These are phyloP conservation scores for Idaea biselata DNA, from an alignment of 2,888 invertebrate genomes.

Conservation along the genomic window DNA sequence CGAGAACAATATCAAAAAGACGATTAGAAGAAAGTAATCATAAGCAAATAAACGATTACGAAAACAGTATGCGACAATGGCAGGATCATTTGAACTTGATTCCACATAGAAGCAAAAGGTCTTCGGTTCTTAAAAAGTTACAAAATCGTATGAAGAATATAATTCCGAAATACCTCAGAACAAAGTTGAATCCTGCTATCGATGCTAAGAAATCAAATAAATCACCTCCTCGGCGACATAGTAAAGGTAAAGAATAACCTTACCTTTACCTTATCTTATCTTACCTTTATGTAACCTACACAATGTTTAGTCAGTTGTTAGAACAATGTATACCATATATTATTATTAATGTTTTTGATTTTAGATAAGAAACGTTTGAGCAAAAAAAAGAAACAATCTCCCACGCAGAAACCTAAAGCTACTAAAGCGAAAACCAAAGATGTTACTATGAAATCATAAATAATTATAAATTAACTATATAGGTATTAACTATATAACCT, in stretches of 20 bases:
- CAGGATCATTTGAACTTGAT: conserved; percentile 45
- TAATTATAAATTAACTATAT: not conserved
- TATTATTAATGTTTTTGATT: not conserved
- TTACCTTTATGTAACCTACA: not conserved
- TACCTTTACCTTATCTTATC: no score
- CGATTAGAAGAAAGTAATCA: conserved; percentile 41
- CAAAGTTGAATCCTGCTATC: conserved; percentile 49
- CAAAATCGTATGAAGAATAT: conserved; percentile 53
- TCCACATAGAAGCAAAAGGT: conserved; percentile 42
- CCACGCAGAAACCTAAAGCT: not conserved
- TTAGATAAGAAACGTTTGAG: conserved; percentile 4
- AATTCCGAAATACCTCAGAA: conserved; percentile 56
- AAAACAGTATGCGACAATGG: conserved; percentile 54
- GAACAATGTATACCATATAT: no score
- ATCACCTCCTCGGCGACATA: not conserved
- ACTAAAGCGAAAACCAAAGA: not conserved
- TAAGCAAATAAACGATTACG: conserved; percentile 42
- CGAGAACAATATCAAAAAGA: conserved; percentile 44
- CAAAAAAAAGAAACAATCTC: not conserved
- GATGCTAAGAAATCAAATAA: conserved; percentile 31
- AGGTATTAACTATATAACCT: not conserved
- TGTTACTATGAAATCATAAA: not conserved
- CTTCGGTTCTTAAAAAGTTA: conserved; percentile 27
- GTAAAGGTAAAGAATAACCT: not conserved
- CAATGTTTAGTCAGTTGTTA: not conserved